Evolutionary conservation across 2,797 vertebrate genomes (phyloP).

Genomic region (Falco peregrinus): DNA sequence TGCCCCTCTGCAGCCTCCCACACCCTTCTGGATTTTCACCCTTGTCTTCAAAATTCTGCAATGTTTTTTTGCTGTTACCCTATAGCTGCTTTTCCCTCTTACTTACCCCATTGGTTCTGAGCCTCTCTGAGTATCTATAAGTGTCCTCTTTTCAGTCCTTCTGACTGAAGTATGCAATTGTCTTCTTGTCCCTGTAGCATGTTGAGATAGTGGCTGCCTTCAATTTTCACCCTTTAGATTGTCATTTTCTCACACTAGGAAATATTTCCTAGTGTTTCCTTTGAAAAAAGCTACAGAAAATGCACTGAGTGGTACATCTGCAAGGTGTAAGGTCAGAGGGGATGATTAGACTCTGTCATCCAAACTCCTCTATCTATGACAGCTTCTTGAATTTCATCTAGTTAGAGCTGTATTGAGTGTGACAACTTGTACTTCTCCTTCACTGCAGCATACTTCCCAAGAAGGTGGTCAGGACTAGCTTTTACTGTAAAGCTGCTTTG

Average conservation of each 20-base stretch:
- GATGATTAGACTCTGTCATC: background rate
- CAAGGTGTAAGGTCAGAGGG: background rate
- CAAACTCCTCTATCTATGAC: background rate
- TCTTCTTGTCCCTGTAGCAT: background rate
- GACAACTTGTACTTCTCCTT: background rate
- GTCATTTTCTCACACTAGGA: constrained; percentile 6
- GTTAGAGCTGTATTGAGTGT: background rate
- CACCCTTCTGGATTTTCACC: background rate
- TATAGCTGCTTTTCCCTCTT: background rate
- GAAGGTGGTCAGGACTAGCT: background rate
- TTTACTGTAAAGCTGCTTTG: background rate
- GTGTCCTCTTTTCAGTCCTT: background rate
- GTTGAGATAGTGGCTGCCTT: background rate
- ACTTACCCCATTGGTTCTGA: background rate
- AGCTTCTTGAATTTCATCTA: background rate
- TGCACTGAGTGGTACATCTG: background rate
- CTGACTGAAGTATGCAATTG: background rate
- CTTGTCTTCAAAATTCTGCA: background rate
- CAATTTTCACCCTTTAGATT: constrained; percentile 27
- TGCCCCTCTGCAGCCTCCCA: background rate
- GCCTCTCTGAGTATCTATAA: background rate
- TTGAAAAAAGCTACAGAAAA: background rate
- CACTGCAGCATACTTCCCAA: background rate
- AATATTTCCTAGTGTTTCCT: background rate
- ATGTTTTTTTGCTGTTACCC: background rate